Evolutionary conservation across 2,888 invertebrate species (phyloP).

Genomic region (Boloria selene): DNA sequence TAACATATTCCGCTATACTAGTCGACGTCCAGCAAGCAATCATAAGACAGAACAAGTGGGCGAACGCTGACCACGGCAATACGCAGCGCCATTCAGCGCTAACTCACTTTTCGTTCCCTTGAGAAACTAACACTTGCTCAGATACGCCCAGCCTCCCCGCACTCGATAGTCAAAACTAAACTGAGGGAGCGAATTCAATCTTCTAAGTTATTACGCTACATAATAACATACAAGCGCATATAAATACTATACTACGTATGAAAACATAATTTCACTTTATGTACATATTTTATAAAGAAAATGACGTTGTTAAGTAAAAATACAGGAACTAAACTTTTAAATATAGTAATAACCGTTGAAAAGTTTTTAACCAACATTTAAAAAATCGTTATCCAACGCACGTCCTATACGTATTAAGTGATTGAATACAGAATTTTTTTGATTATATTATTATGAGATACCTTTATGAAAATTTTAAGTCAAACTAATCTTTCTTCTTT

Average conservation of each 20-base stretch:
- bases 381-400: too few species aligned
- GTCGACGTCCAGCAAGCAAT: slow-evolving; percentile 30
- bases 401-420: too few species aligned
- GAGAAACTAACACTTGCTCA: slow-evolving; percentile 17
- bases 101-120: slow-evolving; percentile 35
- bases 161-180: background rate
- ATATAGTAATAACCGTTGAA: too few species aligned
- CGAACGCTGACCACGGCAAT: slow-evolving; percentile 39
- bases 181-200: slow-evolving; percentile 1
- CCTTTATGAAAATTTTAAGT: too few species aligned
- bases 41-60: slow-evolving; percentile 34
- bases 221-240: too few species aligned
- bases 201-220: background rate
- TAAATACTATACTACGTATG: background rate
- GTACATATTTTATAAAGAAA: background rate
- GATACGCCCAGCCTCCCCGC: background rate
- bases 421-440: too few species aligned
- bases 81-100: slow-evolving; percentile 35
- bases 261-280: background rate
- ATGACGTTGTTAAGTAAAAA: too few species aligned
- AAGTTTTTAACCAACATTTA: too few species aligned
- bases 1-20: background rate
- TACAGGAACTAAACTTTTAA: too few species aligned
- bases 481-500: too few species aligned
- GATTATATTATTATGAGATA: too few species aligned